These are phyloP conservation scores for Lepus oiostolus DNA, from an alignment of 2,797 vertebrate species.

Conservation along the genomic window DNA sequence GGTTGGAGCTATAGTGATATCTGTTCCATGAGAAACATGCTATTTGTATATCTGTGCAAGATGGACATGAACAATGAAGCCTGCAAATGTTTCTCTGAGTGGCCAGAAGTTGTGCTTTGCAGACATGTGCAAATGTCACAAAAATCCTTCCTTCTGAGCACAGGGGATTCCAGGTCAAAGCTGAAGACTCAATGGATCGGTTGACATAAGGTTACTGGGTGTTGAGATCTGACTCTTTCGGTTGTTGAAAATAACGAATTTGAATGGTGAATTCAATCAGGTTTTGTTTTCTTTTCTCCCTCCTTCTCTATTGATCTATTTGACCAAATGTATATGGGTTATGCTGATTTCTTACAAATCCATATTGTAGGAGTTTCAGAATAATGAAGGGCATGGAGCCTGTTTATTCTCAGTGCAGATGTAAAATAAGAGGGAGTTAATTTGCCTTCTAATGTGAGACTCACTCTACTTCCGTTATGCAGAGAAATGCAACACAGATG, in stretches of 20 bases:
- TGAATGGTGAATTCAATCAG: neutral
- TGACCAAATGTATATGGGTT: neutral
- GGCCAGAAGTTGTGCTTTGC: neutral
- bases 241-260: conserved; percentile 36
- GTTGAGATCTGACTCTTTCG: neutral
- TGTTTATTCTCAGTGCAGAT: neutral
- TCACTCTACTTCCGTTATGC: neutral
- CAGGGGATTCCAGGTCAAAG: neutral
- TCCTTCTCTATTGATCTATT: neutral
- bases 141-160: neutral
- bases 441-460: conserved; percentile 15
- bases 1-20: neutral
- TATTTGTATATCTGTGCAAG: neutral
- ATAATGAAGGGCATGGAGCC: neutral
- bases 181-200: neutral
- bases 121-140: neutral
- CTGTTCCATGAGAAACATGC: neutral
- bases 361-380: neutral
- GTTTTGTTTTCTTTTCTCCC: neutral
- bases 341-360: neutral
- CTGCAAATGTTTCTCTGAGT: neutral
- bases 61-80: neutral
- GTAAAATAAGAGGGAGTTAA: neutral
- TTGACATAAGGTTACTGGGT: neutral
- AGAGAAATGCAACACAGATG: neutral